Evolutionary conservation across 1,140 invertebrate species (phyloP), one percentile per base, ranked within the genome.

Genomic region (Limonius californicus): DNA sequence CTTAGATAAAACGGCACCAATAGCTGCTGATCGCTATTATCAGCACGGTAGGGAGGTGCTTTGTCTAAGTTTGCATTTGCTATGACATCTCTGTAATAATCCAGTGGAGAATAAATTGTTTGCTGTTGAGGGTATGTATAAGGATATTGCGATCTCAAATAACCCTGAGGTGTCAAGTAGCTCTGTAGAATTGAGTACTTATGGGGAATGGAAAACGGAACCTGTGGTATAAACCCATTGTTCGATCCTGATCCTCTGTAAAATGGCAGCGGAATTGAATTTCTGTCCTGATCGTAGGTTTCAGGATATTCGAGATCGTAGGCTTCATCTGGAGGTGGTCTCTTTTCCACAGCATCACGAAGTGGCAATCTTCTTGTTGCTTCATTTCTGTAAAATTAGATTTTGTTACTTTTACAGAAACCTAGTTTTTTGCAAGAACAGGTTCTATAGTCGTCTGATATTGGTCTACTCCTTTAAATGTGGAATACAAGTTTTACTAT

Each of bases 311-410:
- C 45, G 0, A 50, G 76, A 61, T 87, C 83, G 61, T 81, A 78
- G 23, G 80, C 79, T 12, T 75, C 72, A 66, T 87, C 82, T 8
- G 83, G 83, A 1, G 77, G 70, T 15, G 82, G 82, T 47, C 86
- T 77, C 68, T 82, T 84, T 76, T 89, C 87, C 0, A 89, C 87
- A 0, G 87, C 84, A 72, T 88, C 86, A 69, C 88, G 77, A 19
- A 89, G 64, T 2, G 82, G 80, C 54, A 81, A 57, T 65, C 76
- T 68, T 68, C 67, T 66, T 12, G 69, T 65, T 32, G 65, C 54
- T 19, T 68, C 58, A 14, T 54, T 66, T 54, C 70, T 74, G 19
- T 16, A 32, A 54, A 35, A 8, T 35, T 35, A 35, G 32, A 35
- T 8, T 8, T 35, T 35, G 32, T 35, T n/a, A 35, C n/a, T 35